phyloP scores from a whole-genome alignment of 2,888 invertebrate species.

The Byasa hedistus region DNA sequence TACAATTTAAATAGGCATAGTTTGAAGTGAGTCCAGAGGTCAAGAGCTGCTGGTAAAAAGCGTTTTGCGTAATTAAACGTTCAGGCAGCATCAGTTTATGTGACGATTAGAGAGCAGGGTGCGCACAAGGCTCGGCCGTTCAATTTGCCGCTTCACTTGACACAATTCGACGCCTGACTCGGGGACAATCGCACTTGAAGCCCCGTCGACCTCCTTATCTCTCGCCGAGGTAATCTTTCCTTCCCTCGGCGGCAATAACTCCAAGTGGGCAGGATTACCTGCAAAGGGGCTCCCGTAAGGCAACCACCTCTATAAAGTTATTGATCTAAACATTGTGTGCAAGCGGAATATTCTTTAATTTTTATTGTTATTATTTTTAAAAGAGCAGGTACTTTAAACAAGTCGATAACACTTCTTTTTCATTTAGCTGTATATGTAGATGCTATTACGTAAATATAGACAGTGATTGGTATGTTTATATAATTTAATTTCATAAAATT shows the following conservation, averaged over 20 bases:
- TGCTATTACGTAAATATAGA: background rate
- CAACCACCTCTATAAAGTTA: slow-evolving; percentile 75
- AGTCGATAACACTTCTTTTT: background rate
- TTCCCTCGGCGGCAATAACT: slow-evolving; percentile 80
- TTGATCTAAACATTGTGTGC: slow-evolving; percentile 75
- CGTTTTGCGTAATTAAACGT: slow-evolving; percentile 73
- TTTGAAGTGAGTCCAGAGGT: slow-evolving; percentile 14
- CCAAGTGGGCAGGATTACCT: slow-evolving; percentile 80
- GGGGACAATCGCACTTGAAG: slow-evolving; percentile 80
- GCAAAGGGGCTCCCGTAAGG: slow-evolving; percentile 74
- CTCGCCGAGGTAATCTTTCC: slow-evolving; percentile 80
- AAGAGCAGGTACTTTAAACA: slow-evolving; percentile 7
- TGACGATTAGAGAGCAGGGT: slow-evolving; percentile 75
- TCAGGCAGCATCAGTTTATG: slow-evolving; percentile 73
- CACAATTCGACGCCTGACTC: slow-evolving; percentile 80
- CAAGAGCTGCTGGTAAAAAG: slow-evolving; percentile 49
- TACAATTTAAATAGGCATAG: slow-evolving; percentile 10
- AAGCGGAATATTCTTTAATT: slow-evolving; percentile 56
- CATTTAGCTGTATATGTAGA: background rate
- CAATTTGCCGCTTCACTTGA: slow-evolving; percentile 81
- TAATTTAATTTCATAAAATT: background rate
- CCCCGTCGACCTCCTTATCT: slow-evolving; percentile 80
- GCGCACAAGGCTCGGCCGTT: slow-evolving; percentile 78
- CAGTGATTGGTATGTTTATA: background rate
- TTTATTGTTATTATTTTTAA: slow-evolving; percentile 54